These are phyloP conservation scores for Octopus sinensis DNA, from an alignment of 1,140 invertebrate genomes.

Conservation along the genomic window DNA sequence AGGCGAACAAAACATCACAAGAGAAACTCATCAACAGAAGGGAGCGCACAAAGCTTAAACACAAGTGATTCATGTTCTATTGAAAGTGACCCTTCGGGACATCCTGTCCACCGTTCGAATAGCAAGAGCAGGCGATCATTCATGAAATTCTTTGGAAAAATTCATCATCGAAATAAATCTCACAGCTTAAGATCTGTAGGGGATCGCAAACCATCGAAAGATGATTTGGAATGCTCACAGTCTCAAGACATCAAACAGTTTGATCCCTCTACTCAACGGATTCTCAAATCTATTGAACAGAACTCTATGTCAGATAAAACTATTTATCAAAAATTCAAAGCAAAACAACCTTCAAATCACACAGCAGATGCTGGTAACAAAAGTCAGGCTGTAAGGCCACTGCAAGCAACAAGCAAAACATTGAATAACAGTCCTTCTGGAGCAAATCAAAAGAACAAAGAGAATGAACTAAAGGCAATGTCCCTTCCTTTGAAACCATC, in stretches of 20 bases:
- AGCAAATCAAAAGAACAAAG: background rate
- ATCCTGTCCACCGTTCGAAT: slow-evolving; percentile 23
- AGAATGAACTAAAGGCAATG: background rate
- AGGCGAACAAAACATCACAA: slow-evolving; percentile 25
- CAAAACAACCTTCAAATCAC: slow-evolving; percentile 34
- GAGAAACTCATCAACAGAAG: slow-evolving; percentile 25
- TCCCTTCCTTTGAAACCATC: background rate
- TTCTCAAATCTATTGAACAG: slow-evolving; percentile 41
- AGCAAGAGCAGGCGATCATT: slow-evolving; percentile 41
- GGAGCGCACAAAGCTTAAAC: slow-evolving; percentile 33
- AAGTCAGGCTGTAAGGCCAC: slow-evolving; percentile 10
- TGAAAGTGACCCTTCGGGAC: slow-evolving; percentile 7
- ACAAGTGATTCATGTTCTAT: slow-evolving; percentile 18
- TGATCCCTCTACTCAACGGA: slow-evolving; percentile 30
- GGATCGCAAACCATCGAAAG: background rate
- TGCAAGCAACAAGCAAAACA: background rate
- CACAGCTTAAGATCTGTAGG: slow-evolving; percentile 4
- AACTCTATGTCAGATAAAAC: slow-evolving; percentile 35
- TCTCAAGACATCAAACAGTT: slow-evolving; percentile 20
- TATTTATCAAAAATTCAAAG: slow-evolving; percentile 41
- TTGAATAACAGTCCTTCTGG: background rate
- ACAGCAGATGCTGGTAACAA: slow-evolving; percentile 16
- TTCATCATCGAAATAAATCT: background rate
- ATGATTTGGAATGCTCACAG: background rate
- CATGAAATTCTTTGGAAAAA: slow-evolving; percentile 35